Conservation (phyloP, 2,888 invertebrate species). For the Germaria angustata region DNA sequence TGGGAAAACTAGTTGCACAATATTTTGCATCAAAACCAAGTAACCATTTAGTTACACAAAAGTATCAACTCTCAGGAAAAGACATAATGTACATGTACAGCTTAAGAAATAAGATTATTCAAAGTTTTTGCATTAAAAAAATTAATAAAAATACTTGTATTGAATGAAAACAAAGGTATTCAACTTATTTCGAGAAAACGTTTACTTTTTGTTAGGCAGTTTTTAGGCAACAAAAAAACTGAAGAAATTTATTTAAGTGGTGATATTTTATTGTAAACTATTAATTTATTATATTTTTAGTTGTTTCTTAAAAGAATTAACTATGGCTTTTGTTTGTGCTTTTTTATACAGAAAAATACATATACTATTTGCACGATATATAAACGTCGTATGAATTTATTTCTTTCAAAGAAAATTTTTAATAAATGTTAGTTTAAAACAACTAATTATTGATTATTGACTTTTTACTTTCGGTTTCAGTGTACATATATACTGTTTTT, state of each 20-base stretch:
- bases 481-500: slow-evolving; percentile 30
- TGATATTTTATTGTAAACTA: background rate
- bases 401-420: slow-evolving; percentile 39
- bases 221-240: slow-evolving; percentile 21
- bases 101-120: background rate
- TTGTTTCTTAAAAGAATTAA: slow-evolving; percentile 47
- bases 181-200: slow-evolving; percentile 41
- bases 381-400: slow-evolving; percentile 23
- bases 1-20: too few relatives aligned
- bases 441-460: slow-evolving; percentile 63
- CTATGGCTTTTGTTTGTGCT: slow-evolving; percentile 61
- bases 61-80: too few relatives aligned
- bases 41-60: background rate
- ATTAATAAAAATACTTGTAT: slow-evolving; percentile 6
- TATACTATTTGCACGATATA: background rate
- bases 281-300: slow-evolving; percentile 3
- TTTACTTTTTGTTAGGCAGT: slow-evolving; percentile 19
- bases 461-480: slow-evolving; percentile 30
- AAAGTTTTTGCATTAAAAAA: background rate
- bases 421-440: slow-evolving; percentile 65
- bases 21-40: background rate
- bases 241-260: background rate
- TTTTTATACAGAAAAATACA: slow-evolving; percentile 31
- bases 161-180: slow-evolving; percentile 8
- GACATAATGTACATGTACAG: background rate